Conservation (phyloP, 2,797 vertebrate species). For the Erethizon dorsatum region DNA sequence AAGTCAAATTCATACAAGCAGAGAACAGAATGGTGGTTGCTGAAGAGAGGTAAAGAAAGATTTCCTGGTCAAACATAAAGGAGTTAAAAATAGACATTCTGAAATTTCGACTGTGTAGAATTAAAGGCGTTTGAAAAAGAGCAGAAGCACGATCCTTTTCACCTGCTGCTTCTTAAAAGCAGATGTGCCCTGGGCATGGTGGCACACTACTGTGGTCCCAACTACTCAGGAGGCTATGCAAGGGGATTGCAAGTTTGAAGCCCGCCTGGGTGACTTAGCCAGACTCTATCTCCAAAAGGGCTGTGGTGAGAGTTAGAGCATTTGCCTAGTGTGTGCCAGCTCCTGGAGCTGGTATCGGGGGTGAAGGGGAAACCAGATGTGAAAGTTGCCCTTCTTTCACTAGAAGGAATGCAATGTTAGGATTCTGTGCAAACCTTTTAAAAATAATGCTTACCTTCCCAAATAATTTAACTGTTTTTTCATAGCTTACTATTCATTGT, state of each 20-base stretch:
- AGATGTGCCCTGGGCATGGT: neutral
- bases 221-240: neutral
- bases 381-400: neutral
- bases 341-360: neutral
- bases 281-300: neutral
- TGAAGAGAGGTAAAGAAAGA: neutral
- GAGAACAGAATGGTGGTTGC: neutral
- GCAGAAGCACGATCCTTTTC: neutral
- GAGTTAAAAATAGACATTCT: neutral
- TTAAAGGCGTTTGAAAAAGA: neutral
- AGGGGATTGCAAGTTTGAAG: neutral
- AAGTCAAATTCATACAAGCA: neutral
- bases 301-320: neutral
- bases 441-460: neutral
- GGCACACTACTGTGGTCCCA: neutral
- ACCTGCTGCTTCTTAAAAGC: neutral
- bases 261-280: neutral
- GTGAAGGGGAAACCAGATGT: neutral
- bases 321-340: neutral
- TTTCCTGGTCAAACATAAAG: neutral
- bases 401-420: neutral
- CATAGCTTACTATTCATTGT: neutral
- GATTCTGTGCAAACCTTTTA: neutral
- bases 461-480: neutral
- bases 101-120: neutral